Evolutionary conservation across 2,888 invertebrate species (phyloP).

Genomic region (Mythimna pallens): DNA sequence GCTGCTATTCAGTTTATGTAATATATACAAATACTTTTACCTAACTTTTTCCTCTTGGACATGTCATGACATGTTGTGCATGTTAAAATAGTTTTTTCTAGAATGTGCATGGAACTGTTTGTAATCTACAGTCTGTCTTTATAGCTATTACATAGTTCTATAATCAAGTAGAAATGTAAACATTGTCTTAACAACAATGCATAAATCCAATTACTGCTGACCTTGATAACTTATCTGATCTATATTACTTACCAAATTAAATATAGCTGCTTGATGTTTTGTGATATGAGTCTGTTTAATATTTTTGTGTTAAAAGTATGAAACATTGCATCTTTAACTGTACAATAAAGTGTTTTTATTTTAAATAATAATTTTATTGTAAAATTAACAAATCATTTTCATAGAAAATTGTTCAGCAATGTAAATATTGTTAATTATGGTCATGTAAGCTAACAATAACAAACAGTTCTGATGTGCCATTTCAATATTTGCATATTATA

Average conservation of each 20-base stretch:
- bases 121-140: background rate
- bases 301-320: background rate
- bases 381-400: background rate
- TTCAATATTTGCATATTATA: background rate
- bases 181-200: slow-evolving; percentile 16
- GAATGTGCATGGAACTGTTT: slow-evolving; percentile 23
- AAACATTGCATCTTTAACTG: background rate
- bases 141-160: background rate
- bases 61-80: slow-evolving; percentile 47
- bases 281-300: background rate
- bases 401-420: background rate
- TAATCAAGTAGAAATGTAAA: slow-evolving; percentile 28
- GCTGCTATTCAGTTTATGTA: background rate
- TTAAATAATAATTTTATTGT: background rate
- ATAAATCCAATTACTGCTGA: slow-evolving; percentile 41
- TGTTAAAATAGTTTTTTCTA: slow-evolving; percentile 39
- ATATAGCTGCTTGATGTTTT: background rate
- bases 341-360: background rate
- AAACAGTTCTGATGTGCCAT: background rate
- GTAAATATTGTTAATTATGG: background rate
- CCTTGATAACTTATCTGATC: slow-evolving; percentile 62
- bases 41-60: slow-evolving; percentile 36
- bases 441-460: background rate
- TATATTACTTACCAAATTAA: slow-evolving; percentile 27
- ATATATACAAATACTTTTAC: slow-evolving; percentile 14